Conservation (phyloP, 1,140 invertebrate species). For the Phocides pigmalion region DNA sequence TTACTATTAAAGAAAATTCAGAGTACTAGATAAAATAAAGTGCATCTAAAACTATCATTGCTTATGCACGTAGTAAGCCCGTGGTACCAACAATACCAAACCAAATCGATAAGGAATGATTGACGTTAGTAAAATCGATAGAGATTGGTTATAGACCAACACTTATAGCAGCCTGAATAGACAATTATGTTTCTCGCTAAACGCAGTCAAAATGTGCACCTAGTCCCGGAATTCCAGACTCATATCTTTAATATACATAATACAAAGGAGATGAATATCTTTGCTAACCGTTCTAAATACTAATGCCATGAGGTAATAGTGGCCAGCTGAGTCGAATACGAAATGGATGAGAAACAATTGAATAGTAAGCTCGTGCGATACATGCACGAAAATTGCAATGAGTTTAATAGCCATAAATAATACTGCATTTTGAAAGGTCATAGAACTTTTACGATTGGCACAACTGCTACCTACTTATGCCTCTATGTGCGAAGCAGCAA, state of each 20-base stretch:
- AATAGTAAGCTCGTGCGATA: constrained; percentile 10
- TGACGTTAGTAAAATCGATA: too few relatives aligned
- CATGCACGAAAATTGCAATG: constrained; percentile 20
- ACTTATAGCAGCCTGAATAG: background rate
- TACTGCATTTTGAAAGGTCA: too few relatives aligned
- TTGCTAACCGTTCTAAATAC: constrained; percentile 31
- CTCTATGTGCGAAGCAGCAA: too few relatives aligned
- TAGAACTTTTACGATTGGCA: too few relatives aligned
- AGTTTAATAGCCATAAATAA: too few relatives aligned
- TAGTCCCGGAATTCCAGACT: constrained; percentile 27
- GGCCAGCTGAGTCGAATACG: constrained; percentile 22
- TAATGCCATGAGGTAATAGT: constrained; percentile 34
- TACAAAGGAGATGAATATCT: constrained; percentile 34
- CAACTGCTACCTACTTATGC: too few relatives aligned
- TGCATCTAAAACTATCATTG: too few relatives aligned
- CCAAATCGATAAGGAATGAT: too few relatives aligned
- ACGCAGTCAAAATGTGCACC: constrained; percentile 20
- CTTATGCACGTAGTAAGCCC: too few relatives aligned
- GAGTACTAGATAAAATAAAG: too few relatives aligned
- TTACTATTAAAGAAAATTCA: too few relatives aligned
- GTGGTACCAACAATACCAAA: too few relatives aligned
- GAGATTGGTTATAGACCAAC: background rate
- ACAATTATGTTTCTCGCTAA: constrained; percentile 4
- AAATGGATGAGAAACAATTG: constrained; percentile 25
- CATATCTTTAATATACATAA: constrained; percentile 35